Percentiles rank a stretch among this genome's conserved stretches.
Conservation (phyloP, 2,888 invertebrate genomes). For the Lithophane semibrunnea region DNA sequence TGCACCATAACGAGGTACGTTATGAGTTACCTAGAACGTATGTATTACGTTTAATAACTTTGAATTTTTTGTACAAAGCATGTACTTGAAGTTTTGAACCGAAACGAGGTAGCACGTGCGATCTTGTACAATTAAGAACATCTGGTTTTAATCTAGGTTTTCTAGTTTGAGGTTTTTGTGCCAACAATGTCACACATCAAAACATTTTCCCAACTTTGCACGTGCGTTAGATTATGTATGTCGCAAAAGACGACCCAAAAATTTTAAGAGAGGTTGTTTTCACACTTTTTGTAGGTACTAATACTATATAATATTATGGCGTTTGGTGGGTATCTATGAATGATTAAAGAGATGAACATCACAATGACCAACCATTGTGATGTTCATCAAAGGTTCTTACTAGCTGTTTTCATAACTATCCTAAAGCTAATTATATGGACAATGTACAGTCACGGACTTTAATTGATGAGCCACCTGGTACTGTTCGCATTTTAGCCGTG, state of each 20-base stretch:
- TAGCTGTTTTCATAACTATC: neutral
- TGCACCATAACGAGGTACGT: slow-evolving; percentile 44
- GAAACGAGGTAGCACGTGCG: neutral
- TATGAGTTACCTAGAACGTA: slow-evolving; percentile 31
- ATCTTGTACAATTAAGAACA: neutral
- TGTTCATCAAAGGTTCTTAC: neutral
- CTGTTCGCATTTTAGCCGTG: too few species aligned
- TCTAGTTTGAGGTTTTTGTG: neutral
- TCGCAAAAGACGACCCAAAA: neutral
- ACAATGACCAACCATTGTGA: neutral
- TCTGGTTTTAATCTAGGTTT: neutral
- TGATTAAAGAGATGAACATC: neutral
- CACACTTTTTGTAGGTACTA: neutral
- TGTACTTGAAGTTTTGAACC: neutral
- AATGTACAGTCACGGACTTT: too few species aligned
- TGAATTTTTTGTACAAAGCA: neutral
- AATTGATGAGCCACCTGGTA: too few species aligned
- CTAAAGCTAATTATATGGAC: neutral
- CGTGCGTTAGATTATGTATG: neutral
- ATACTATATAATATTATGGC: neutral
- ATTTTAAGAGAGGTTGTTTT: neutral
- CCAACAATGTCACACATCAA: neutral
- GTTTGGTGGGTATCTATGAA: neutral
- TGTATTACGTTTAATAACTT: slow-evolving; percentile 8
- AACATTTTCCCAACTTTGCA: neutral